Base-by-base conservation (phyloP, 2,113 vertebrate species). In the Microcebus lehilahytsara region DNA sequence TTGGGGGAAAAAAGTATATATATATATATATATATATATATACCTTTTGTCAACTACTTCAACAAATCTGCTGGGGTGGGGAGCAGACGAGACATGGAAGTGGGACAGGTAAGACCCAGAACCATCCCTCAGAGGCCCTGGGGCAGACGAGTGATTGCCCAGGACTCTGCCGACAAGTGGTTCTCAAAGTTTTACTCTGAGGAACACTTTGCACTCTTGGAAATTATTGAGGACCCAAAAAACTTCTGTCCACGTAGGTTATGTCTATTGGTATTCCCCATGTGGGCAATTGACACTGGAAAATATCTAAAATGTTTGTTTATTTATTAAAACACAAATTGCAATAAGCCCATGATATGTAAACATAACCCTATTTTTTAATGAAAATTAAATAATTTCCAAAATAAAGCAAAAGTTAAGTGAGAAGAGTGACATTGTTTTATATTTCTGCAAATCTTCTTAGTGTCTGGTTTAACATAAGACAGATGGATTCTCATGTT, bases 361-460 rank as follows among this genome's bases (percentile, higher is more conserved):
- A 64, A 86, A 83, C 19, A 58, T 14, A 89, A 83, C 69, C 53
- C 53, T 77, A 81, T 62, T 89, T 96, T 96, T 94, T 67, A 49
- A 89, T 69, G 30, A 49, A 84, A 94, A n/a, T 42, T 10, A n/a
- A 81, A 13, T 30, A 8, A 58, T 83, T 93, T 66, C 37, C 9
- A 22, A 51, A 74, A 77, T 19, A 56, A 85, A 80, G 56, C 23
- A 8, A 25, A 75, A 30, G 46, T 56, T n/a, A 3, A 3, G 23
- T 3, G 49, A 34, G 30, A 32, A 37, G 34, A 14, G 23, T 0
- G 34, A 16, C 34, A 25, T 53, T 7, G 32, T 56, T 79, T 42
- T 10, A 14, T 1, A 20, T 78, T 77, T 81, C 80, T 25, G 74
- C 7, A 22, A 22, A 30, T 46, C 85, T 34, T 60, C 27, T 37